These are phyloP conservation scores for Cisticola juncidis DNA, from an alignment of 2,113 vertebrate genomes.

Conservation along the genomic window DNA sequence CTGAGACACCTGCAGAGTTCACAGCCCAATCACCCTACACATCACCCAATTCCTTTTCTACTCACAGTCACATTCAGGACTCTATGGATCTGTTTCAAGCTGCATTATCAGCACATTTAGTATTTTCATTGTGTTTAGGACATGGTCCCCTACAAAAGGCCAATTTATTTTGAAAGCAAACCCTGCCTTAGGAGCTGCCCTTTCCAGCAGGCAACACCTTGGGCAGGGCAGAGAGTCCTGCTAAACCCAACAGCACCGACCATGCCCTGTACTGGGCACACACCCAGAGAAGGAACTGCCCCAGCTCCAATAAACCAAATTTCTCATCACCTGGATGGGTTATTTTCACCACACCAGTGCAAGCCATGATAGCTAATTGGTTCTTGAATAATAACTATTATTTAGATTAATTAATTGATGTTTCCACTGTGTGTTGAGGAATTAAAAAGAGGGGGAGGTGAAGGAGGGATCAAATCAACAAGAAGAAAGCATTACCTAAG, in stretches of 20 bases:
- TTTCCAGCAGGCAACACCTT: background rate
- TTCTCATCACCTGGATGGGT: background rate
- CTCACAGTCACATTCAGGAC: background rate
- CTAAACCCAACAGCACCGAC: background rate
- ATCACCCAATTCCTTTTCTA: background rate
- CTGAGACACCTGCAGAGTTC: background rate
- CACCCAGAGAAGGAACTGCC: background rate
- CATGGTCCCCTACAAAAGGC: background rate
- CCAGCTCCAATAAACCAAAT: background rate
- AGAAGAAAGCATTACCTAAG: background rate
- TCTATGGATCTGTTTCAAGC: background rate
- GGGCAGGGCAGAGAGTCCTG: background rate
- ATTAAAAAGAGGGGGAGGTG: background rate
- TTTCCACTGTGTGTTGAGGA: background rate
- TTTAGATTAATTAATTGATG: slow-evolving; percentile 15
- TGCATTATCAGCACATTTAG: slow-evolving; percentile 47
- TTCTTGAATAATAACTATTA: background rate
- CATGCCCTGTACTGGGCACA: background rate
- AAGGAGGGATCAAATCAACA: background rate
- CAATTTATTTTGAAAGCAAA: slow-evolving; percentile 1
- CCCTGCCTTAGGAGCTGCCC: background rate
- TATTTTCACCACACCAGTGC: background rate
- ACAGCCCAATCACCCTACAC: background rate
- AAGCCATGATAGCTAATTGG: background rate
- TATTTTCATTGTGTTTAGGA: slow-evolving; percentile 23